Evolutionary conservation across 2,113 vertebrate species (phyloP), one percentile per base, ranked within the genome.

Genomic region (Sylvilagus bachmani): DNA sequence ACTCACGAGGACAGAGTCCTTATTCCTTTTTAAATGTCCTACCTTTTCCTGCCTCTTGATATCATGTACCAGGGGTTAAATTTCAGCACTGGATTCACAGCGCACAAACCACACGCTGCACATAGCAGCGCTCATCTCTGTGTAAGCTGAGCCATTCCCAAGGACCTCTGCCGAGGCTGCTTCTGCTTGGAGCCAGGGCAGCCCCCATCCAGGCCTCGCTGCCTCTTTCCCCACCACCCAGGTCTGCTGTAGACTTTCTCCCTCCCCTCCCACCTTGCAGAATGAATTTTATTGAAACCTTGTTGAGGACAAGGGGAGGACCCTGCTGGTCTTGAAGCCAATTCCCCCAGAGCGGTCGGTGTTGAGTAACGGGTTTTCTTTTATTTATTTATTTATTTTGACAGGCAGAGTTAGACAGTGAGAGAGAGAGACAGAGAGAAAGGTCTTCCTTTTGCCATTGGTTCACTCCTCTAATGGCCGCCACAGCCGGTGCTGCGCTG

Each of bases 191-290:
- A 86, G 29, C 13, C 3, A 0, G 10, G 13, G 27, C 24, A 1
- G 24, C 0, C 0, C 24, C 73, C 22, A 0, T 10, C 6, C 1
- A 4, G 44, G 4, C 17, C 33, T 22, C 31, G 25, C 9, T 0
- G 14, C 0, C 16, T 55, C 13, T 5, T 8, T 5, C 7, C 66
- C 38, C 3, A 0, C 6, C 17, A 55, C 8, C 49, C 21, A 11
- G 4, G 13, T 0, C 61, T 8, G 7, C 3, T 33, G 27, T 8
- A 31, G 24, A 11, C 10, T 78, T 22, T 12, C 80, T n/a, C 2
- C 25, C 7, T 4, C 14, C 12, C 2, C 55, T 58, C 3, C 21
- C 5, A n/a, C 51, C 33, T 44, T 44, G 4, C 24, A 86, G 49
- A 38, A 7, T 22, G 58, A 17, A 31, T 36, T 95, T 1, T 2